These are phyloP conservation scores for Morinoia aosen DNA, from an alignment of 2,888 invertebrate genomes.

Conservation along the genomic window DNA sequence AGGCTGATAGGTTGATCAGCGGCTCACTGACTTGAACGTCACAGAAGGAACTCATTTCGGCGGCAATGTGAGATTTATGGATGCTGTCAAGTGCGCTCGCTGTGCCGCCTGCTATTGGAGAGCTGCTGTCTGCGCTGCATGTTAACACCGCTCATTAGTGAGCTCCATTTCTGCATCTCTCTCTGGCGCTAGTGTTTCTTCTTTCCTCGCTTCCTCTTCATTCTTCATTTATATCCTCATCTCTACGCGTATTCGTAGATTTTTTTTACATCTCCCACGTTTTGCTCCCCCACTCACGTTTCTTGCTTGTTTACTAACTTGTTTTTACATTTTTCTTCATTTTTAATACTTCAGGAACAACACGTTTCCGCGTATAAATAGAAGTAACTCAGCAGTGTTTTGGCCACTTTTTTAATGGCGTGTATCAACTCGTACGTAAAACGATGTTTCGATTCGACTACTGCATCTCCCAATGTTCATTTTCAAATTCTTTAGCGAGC, in stretches of 20 bases:
- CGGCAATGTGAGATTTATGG: slow-evolving; percentile 17
- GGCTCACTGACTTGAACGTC: not conserved
- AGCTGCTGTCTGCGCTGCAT: slow-evolving; percentile 24
- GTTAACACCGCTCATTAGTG: slow-evolving; percentile 24
- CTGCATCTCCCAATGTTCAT: not conserved
- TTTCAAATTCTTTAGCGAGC: not conserved
- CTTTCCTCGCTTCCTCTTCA: not conserved
- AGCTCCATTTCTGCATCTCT: slow-evolving; percentile 13
- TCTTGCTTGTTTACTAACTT: too few species aligned
- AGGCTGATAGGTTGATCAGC: not conserved
- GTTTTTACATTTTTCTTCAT: too few species aligned
- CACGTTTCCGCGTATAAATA: too few species aligned
- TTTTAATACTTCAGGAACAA: too few species aligned
- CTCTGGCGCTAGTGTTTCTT: not conserved
- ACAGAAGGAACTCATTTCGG: slow-evolving; percentile 10
- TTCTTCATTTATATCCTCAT: not conserved
- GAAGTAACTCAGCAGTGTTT: too few species aligned
- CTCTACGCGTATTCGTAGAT: too few species aligned
- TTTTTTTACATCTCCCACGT: too few species aligned
- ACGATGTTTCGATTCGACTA: not conserved
- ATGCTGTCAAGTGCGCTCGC: not conserved
- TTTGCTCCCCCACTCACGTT: too few species aligned
- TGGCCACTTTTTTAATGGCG: too few species aligned
- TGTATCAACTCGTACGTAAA: not conserved
- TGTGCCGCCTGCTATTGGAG: not conserved